Conservation (phyloP, 2,113 vertebrate species). For the Gallinago undulata region DNA sequence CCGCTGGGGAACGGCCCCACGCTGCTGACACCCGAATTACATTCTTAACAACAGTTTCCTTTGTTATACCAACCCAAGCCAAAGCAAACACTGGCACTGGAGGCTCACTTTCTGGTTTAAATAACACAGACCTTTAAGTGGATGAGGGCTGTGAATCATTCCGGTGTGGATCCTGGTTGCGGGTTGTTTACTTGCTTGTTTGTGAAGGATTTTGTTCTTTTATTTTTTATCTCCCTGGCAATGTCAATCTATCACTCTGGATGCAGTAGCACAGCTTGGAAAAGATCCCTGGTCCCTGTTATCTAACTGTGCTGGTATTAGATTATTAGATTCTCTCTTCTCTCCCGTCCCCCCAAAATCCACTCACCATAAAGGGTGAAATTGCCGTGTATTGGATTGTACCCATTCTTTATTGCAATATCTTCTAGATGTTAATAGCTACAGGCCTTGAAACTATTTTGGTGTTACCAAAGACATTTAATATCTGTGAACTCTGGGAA, state of each 20-base stretch:
- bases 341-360: background rate
- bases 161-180: background rate
- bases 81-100: slow-evolving; percentile 12
- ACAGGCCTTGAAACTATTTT: background rate
- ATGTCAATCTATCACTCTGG: background rate
- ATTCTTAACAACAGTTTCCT: slow-evolving; percentile 40
- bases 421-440: slow-evolving; percentile 1
- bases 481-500: background rate
- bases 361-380: background rate
- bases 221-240: background rate
- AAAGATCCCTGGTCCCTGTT: background rate
- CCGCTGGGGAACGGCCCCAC: background rate
- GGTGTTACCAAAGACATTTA: slow-evolving; percentile 12
- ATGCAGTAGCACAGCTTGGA: background rate
- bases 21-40: slow-evolving; percentile 30
- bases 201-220: background rate
- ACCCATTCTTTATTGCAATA: background rate
- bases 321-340: background rate
- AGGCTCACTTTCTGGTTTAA: slow-evolving; percentile 24
- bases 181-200: slow-evolving; percentile 12
- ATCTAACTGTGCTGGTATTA: background rate
- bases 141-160: background rate
- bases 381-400: background rate
- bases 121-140: slow-evolving; percentile 8
- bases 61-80: background rate